Evolutionary conservation across 2,888 invertebrate species (phyloP).

Genomic region (Oscheius sp.): DNA sequence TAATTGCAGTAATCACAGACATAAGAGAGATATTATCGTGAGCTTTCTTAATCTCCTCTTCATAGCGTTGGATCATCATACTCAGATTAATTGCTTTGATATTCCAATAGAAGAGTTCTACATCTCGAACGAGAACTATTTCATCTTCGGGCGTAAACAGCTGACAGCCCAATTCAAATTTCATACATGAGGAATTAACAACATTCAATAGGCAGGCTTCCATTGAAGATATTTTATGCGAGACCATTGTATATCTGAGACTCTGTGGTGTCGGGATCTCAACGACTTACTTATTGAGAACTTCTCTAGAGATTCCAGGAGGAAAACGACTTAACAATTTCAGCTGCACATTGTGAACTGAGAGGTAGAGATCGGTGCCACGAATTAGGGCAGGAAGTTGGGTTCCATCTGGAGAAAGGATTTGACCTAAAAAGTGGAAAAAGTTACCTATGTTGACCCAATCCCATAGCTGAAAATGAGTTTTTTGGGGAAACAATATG

Average conservation of each 20-base stretch:
- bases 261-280: not conserved
- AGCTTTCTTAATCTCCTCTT: constrained; percentile 36
- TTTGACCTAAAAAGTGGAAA: no score
- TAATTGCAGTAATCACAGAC: constrained; percentile 42
- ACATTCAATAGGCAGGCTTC: constrained; percentile 64
- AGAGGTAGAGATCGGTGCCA: constrained; percentile 38
- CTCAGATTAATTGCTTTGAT: constrained; percentile 56
- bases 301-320: constrained; percentile 34
- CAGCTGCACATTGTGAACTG: constrained; percentile 65
- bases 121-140: constrained; percentile 33
- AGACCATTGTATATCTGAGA: constrained; percentile 45
- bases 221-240: constrained; percentile 54
- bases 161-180: constrained; percentile 63
- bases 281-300: constrained; percentile 9
- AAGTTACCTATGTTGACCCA: constrained; percentile 48
- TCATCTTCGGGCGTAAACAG: constrained; percentile 60
- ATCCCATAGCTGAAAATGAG: constrained; percentile 36
- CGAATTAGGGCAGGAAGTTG: constrained; percentile 47
- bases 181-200: constrained; percentile 55
- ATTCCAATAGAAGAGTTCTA: constrained; percentile 58
- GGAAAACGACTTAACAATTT: constrained; percentile 61
- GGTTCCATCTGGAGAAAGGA: no score
- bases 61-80: constrained; percentile 46
- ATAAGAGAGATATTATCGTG: constrained; percentile 38
- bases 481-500: constrained; percentile 4